Evolutionary conservation across 2,113 vertebrate species (phyloP), one percentile per base, ranked within the genome.

Genomic region (Sula dactylatra): DNA sequence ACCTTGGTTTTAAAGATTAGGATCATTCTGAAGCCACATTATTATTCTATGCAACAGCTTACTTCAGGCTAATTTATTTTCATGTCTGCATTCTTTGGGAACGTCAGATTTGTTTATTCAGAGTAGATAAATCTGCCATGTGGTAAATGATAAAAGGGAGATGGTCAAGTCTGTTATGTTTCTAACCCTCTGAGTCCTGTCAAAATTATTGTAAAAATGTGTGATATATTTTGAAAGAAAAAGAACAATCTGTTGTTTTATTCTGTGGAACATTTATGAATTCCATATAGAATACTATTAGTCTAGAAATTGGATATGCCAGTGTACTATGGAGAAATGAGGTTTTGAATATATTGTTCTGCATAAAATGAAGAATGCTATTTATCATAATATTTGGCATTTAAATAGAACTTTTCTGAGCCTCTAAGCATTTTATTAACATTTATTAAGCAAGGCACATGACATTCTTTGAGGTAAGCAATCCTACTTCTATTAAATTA

Each of bases 181-280:
- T 97, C 89, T 97, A 94, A 93, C 50, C 45, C 87, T 84, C 91
- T 86, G 40, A 74, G 16, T 96, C 73, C 90, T 96, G 87, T 97
- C 95, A 96, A 90, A 90, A 90, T 91, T 87, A 95, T 82, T 92
- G 52, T 92, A 76, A 94, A 93, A 95, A 92, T 91, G 42, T 90
- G 47, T 91, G 79, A 93, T 83, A 38, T 92, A 82, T 94, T 94
- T 91, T 82, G 54, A 87, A 86, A 74, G 73, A 76, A 67, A 83
- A 79, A 64, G 56, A 95, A 56, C 77, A 91, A 97, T 72, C 36
- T 85, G 40, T 59, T 89, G 34, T 86, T 91, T 97, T 94, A 91
- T 73, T 94, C 38, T 80, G 78, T 59, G 79, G 56, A 94, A 70
- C 61, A 80, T 58, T 82, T 61, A 62, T 65, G 45, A 89, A 87